Conservation (phyloP, 1,140 invertebrate genomes). For the Metopolophium dirhodum region DNA sequence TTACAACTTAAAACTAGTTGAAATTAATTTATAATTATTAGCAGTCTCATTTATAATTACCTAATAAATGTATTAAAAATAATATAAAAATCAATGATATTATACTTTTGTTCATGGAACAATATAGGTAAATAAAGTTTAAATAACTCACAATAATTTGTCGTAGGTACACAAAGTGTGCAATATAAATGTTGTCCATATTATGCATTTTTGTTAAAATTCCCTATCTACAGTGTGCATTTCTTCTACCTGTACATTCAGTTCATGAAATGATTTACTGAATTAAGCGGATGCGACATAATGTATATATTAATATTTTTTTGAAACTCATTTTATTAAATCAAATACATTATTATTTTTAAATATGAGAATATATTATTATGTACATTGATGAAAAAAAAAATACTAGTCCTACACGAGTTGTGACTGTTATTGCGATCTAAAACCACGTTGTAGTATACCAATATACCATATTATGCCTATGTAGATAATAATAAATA, state of each 20-base stretch:
- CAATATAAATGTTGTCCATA: not conserved
- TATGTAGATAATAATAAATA: not conserved
- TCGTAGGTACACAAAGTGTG: not conserved
- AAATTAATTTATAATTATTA: too few relatives aligned
- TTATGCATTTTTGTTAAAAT: not conserved
- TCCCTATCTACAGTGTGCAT: not conserved
- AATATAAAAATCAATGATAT: too few relatives aligned
- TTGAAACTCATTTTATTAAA: not conserved
- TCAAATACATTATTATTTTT: too few relatives aligned
- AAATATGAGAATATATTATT: not conserved
- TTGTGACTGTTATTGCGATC: not conserved
- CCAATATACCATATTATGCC: too few relatives aligned
- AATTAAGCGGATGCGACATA: not conserved
- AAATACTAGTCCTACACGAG: not conserved
- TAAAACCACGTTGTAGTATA: not conserved
- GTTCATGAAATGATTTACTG: not conserved
- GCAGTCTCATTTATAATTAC: too few relatives aligned
- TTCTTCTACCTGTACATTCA: not conserved
- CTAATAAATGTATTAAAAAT: too few relatives aligned
- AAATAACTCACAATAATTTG: not conserved
- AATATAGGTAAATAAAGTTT: not conserved
- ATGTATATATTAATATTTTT: not conserved
- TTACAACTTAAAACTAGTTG: too few relatives aligned
- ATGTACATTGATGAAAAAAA: not conserved
- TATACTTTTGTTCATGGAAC: too few relatives aligned